Percentiles rank a stretch among this genome's conserved stretches.
phyloP scores from a whole-genome alignment of 2,888 invertebrate species.

The Mimachlamys varia region DNA sequence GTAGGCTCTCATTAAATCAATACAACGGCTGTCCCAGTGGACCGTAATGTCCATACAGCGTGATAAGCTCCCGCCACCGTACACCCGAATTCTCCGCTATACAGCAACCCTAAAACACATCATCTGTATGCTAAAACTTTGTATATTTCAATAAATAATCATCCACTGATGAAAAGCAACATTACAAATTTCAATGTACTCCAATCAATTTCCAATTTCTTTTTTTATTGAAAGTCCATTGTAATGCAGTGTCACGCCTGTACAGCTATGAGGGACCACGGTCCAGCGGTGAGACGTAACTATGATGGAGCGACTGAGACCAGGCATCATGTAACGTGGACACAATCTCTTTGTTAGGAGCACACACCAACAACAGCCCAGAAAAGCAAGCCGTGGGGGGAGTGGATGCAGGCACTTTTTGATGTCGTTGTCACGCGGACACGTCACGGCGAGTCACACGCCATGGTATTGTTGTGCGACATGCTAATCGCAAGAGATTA shows the following conservation, averaged over 20 bases:
- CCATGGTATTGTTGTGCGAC: constrained; percentile 6
- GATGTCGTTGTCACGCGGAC: constrained; percentile 8
- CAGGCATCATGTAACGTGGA: not conserved
- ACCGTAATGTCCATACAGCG: not conserved
- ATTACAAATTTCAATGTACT: not conserved
- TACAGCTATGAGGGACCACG: not conserved
- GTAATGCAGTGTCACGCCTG: not conserved
- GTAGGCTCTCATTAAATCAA: constrained; percentile 6
- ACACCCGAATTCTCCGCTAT: not conserved
- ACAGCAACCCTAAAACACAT: not conserved
- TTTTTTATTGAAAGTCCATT: not conserved
- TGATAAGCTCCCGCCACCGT: not conserved
- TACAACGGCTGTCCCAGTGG: not conserved
- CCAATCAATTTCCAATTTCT: not conserved
- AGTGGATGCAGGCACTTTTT: constrained; percentile 22
- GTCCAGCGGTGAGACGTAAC: not conserved
- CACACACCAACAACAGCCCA: not conserved
- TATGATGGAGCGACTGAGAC: not conserved
- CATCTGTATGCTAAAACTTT: not conserved
- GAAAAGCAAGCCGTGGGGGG: not conserved
- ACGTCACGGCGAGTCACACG: constrained; percentile 12
- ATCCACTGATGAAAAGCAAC: not conserved
- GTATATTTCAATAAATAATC: not conserved
- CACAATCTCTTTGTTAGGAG: not conserved
- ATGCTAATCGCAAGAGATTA: constrained; percentile 11